A percentile compares a stretch with the other conserved stretches of the same genome.
Evolutionary conservation across 2,113 vertebrate species (phyloP).

Genomic region (Chiloscyllium plagiosum): DNA sequence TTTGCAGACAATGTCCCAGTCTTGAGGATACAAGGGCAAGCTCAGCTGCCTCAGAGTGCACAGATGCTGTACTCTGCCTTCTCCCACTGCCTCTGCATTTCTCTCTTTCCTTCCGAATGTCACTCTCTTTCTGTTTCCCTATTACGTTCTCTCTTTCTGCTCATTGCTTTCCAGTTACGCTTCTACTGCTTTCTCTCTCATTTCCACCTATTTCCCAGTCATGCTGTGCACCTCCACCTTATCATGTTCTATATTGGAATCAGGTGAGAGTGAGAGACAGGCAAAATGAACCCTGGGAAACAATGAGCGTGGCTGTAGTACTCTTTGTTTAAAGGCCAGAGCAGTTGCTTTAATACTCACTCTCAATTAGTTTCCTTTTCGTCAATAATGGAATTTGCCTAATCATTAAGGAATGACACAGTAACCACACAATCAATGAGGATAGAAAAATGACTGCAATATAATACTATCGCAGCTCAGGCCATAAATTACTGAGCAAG

Average conservation of each 20-base stretch:
- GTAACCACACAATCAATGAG: slow-evolving; percentile 19
- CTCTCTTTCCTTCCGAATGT: not conserved
- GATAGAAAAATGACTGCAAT: slow-evolving; percentile 29
- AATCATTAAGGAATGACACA: not conserved
- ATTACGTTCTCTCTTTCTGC: not conserved
- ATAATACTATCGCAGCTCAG: not conserved
- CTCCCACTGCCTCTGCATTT: not conserved
- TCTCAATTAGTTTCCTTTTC: not conserved
- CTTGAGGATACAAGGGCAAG: not conserved
- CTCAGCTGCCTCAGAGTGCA: not conserved
- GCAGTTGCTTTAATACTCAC: not conserved
- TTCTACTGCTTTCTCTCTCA: not conserved
- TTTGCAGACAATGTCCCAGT: not conserved
- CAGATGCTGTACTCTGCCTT: not conserved
- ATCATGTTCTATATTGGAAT: not conserved
- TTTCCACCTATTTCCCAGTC: not conserved
- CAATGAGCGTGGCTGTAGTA: no score
- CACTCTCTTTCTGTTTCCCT: not conserved
- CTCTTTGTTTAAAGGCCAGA: not conserved
- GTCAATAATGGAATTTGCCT: slow-evolving; percentile 30
- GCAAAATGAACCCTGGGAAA: not conserved
- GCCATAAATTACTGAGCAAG: not conserved
- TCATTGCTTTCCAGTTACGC: not conserved
- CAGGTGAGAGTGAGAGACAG: not conserved
- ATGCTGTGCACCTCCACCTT: no score